Evolutionary conservation across 2,888 invertebrate species (phyloP), one percentile per base, ranked within the genome.

Genomic region (Quadriops clusia): DNA sequence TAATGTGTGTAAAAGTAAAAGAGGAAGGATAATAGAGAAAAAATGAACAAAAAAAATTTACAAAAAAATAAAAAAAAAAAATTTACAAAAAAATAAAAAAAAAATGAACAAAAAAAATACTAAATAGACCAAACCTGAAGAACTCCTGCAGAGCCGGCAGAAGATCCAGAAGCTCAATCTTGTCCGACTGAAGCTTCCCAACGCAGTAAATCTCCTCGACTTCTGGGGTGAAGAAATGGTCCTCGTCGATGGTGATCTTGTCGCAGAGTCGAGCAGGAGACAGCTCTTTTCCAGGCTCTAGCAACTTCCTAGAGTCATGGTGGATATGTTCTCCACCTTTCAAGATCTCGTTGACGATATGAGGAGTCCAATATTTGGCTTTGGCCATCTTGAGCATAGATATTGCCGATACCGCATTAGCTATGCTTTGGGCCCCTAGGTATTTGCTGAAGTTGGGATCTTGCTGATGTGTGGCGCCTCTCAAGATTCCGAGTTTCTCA

Each of bases 281-380:
- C 3, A 51, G 30, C 14, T 41, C 46, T 6, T 50, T 31, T 32
- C 37, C 23, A 31, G 45, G 24, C 40, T 46, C 23, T 17, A 39
- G 22, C 0, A 28, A 34, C 15, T 46, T 44, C 43, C 52, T 47
- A 1, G 53, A 50, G 28, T 56, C 49, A 6, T 49, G 42, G 39
- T 54, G 60, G 9, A 62, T 48, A 1, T 44, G 35, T 17, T 58
- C 57, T 0, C 63, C 63, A 3, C 56, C 41, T 28, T 49, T 44
- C 4, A 64, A 41, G 12, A 64, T 51, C 11, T 57, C 57, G 23
- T 54, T 54, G 3, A 64, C 34, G 5, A 54, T 51, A 12, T 49
- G 49, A 2, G 49, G 48, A 2, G 60, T 53, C 65, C 65, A 65
- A 5, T 48, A 34, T 36, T 47, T 53, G 3, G 61, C 48, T 36